phyloP scores from a whole-genome alignment of 2,797 vertebrate species.

The Labeo calbasu region DNA sequence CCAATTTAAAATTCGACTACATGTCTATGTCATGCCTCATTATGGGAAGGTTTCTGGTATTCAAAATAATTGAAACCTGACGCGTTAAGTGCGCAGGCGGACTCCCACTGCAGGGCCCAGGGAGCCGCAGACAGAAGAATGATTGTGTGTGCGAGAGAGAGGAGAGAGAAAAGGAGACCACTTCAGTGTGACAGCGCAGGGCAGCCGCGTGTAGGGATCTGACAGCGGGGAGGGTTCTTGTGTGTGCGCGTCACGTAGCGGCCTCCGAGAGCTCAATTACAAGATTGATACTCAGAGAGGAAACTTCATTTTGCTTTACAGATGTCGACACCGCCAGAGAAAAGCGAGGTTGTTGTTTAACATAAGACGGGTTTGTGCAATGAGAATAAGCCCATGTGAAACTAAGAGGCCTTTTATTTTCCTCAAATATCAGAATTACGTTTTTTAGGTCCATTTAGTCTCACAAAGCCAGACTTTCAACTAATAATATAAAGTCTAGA shows the following conservation, averaged over 20 bases:
- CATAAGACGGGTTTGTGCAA: slow-evolving; percentile 67
- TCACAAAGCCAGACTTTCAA: slow-evolving; percentile 33
- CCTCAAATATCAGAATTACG: slow-evolving; percentile 33
- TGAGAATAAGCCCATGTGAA: slow-evolving; percentile 54
- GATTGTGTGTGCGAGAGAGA: slow-evolving; percentile 20
- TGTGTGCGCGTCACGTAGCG: slow-evolving; percentile 78
- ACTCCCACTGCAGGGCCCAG: slow-evolving; percentile 49
- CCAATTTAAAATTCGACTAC: slow-evolving; percentile 55
- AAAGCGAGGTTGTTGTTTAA: slow-evolving; percentile 74
- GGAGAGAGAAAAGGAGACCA: slow-evolving; percentile 44
- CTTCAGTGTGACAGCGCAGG: slow-evolving; percentile 56
- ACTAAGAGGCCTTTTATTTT: slow-evolving; percentile 54
- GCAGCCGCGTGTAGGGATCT: slow-evolving; percentile 47
- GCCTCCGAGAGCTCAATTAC: slow-evolving; percentile 81
- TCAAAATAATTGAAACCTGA: slow-evolving; percentile 58
- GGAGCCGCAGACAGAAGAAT: slow-evolving; percentile 36
- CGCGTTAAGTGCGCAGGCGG: slow-evolving; percentile 34
- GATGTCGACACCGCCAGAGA: slow-evolving; percentile 78
- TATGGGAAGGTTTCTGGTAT: slow-evolving; percentile 53
- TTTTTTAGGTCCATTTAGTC: slow-evolving; percentile 1
- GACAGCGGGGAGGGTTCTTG: slow-evolving; percentile 66
- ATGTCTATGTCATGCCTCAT: slow-evolving; percentile 58
- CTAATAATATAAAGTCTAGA: slow-evolving; percentile 3
- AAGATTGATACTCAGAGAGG: slow-evolving; percentile 81
- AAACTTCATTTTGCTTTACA: slow-evolving; percentile 85